Percentiles rank a stretch among this genome's conserved stretches.
Evolutionary conservation across 2,113 vertebrate genomes (phyloP).

Genomic region (Atlantisia rogersi): DNA sequence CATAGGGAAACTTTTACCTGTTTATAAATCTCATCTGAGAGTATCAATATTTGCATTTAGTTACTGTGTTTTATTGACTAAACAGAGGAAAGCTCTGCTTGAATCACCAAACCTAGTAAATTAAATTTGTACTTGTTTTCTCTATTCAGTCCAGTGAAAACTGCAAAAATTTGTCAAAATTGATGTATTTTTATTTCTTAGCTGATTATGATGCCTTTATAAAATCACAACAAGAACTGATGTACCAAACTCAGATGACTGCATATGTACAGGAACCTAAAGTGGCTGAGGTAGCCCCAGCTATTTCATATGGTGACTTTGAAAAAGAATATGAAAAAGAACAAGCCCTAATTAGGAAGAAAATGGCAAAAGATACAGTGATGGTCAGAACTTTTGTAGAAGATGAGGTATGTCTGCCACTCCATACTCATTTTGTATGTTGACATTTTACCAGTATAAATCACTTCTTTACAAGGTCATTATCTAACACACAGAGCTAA

Average conservation of each 20-base stretch:
- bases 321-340: conserved; percentile 90
- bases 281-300: conserved; percentile 83
- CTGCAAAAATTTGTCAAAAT: background rate
- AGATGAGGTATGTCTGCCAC: conserved; percentile 82
- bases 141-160: background rate
- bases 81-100: background rate
- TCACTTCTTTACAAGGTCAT: background rate
- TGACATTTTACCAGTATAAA: background rate
- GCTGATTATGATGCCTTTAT: conserved; percentile 90
- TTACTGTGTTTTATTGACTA: background rate
- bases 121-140: background rate
- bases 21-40: background rate
- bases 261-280: conserved; percentile 85
- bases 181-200: conserved; percentile 61
- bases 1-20: background rate
- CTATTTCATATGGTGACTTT: conserved; percentile 82
- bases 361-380: conserved; percentile 86
- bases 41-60: background rate
- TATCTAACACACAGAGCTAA: background rate
- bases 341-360: conserved; percentile 87
- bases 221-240: conserved; percentile 86
- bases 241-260: conserved; percentile 87
- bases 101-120: background rate
- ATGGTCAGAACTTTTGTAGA: conserved; percentile 86
- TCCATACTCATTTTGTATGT: background rate